These are phyloP conservation scores for Lasioglossum morio DNA, from an alignment of 2,888 invertebrate species.

Conservation along the genomic window DNA sequence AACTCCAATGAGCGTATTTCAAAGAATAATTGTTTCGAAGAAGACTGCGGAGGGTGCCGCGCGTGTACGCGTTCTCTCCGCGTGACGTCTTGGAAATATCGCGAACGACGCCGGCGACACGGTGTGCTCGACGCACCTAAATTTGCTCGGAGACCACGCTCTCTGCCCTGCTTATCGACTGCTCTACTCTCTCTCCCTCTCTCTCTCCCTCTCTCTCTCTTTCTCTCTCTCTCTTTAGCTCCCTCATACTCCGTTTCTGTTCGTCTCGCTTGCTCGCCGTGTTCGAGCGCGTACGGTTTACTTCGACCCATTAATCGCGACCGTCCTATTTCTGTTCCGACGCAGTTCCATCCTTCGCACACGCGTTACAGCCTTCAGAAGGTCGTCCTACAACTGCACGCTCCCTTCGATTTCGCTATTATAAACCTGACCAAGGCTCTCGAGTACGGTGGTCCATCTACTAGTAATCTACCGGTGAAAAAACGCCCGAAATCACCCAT, in stretches of 20 bases:
- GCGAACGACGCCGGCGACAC: background rate
- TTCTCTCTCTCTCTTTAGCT: background rate
- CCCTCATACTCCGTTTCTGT: background rate
- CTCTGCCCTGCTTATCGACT: conserved; percentile 34
- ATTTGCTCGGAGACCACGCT: conserved; percentile 36
- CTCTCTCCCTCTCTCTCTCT: background rate
- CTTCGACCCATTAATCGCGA: conserved; percentile 43
- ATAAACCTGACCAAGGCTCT: conserved; percentile 10
- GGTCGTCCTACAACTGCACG: background rate
- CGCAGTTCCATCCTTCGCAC: conserved; percentile 21
- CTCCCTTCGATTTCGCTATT: background rate
- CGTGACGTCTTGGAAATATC: conserved; percentile 38
- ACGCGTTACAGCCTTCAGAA: background rate
- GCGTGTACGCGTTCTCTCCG: background rate
- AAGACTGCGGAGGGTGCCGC: background rate
- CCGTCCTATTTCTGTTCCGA: conserved; percentile 44
- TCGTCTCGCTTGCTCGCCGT: background rate
- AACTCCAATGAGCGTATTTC: conserved; percentile 8
- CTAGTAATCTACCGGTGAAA: too few relatives aligned
- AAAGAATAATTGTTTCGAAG: conserved; percentile 17
- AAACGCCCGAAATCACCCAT: too few relatives aligned
- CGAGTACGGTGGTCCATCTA: background rate
- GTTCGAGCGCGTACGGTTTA: conserved; percentile 39
- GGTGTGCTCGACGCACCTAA: conserved; percentile 23
- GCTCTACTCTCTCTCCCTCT: background rate